Base-by-base conservation (phyloP, 2,113 vertebrate genomes). In the Galemys pyrenaicus region DNA sequence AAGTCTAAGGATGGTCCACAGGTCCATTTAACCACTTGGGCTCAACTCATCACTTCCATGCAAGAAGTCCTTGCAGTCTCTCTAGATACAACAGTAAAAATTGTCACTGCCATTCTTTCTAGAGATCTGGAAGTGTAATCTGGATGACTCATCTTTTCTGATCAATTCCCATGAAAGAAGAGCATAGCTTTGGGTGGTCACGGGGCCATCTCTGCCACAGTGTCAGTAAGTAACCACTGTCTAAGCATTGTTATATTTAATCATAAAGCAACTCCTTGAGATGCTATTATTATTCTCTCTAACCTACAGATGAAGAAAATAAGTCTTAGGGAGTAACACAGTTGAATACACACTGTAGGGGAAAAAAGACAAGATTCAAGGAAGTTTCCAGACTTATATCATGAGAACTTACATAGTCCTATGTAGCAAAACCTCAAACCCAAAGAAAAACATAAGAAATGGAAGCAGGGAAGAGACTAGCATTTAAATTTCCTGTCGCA, bases 241-340 rank as follows among this genome's bases (percentile, higher is more conserved):
- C 20, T 22, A 24, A 65, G 5, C 16, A 44, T 65, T 83, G 94
- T 41, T 4, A 82, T 30, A n/a, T 22, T 67, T 75, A n/a, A 20
- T 78, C 44, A 75, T 60, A 94, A 49, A 68, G 30, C 84, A 89
- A 67, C 0, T 56, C 41, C 37, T 41, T 91, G 51, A 74, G 13
- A 37, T 46, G 22, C 41, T 51, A 62, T 62, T 62, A 67, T 20
- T 65, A 75, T 30, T 70, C 39, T 28, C 24, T n/a, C 30, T 77
- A 71, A 83, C 56, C 68, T 70, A 30, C 19, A 64, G 32, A 35
- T 84, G 32, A 87, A 44, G 20, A 71, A 84, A 54, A 35, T 16
- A 32, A 54, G 51, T 39, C 32, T 49, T 24, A 54, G 17, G 60
- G 67, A 71, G 83, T 13, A 49, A 24, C 5, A 46, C 54, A 32